Evolutionary conservation across 1,140 invertebrate genomes (phyloP), one percentile per base, ranked within the genome.

Genomic region (Drosophila eugracilis): DNA sequence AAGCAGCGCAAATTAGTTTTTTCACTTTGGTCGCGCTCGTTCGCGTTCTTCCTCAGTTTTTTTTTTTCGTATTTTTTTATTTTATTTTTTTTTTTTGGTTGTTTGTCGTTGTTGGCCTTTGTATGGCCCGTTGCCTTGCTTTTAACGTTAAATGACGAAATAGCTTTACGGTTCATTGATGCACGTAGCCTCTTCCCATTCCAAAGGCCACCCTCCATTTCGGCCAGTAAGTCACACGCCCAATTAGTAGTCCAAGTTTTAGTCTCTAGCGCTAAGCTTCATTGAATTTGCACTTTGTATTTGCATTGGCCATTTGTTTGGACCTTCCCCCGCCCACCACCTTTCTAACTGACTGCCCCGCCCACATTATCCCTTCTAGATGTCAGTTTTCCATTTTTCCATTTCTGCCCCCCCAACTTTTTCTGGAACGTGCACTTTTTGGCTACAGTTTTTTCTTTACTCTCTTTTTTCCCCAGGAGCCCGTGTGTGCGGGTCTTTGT

Each of bases 1-100:
- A 89, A 89, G 85, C 80, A 89, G 85, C 85, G 86, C 86, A 89
- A 89, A 89, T 89, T 89, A 89, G 85, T 89, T 89, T 89, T 89
- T 89, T 89, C 81, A 86, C 81, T 86, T 86, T 86, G 73, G 81
- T 86, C 81, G 81, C 81, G 83, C 84, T 86, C 78, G 60, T 48
- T 75, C 71, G 71, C 72, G 71, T 75, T 78, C 59, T 62, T 52
- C 47, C 81, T 70, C n/a, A n/a, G n/a, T n/a, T n/a, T 69, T 58
- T 53, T 41, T 58, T 32, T 57, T 30, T n/a, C 49, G 22, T 57
- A 60, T 70, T 57, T 80, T 70, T 76, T 76, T 55, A 34, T 32
- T 32, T 32, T 32, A 32, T 32, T 32, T n/a, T n/a, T n/a, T 50
- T 54, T 57, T 52, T 65, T 26, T 65, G 36, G 28, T 24, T 72